Base-by-base conservation (phyloP, 2,888 invertebrate genomes). In the Conops quadrifasciatus region DNA sequence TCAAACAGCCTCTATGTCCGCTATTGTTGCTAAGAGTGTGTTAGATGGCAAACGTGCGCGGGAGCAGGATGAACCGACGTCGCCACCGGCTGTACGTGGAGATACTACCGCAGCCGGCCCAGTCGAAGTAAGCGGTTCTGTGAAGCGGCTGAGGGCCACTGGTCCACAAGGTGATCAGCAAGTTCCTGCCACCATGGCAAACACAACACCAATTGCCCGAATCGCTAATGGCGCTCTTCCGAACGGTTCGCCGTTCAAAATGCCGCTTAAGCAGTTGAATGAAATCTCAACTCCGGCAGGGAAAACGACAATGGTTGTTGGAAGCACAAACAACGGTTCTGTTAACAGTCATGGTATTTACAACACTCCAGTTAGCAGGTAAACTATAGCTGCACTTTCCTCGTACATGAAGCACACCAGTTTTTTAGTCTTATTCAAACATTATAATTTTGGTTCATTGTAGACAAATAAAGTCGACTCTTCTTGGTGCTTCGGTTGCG, bases 181-280 rank as follows among this genome's bases (percentile, higher is more conserved):
- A 51, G 65, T 72, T 47, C 68, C 51, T 24, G n/a, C 45, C 11
- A 45, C 16, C 16, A 28, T 73, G 60, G 71, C 72, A 59, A 72
- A 67, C 7, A 36, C 30, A 21, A 19, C 9, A n/a, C 60, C 73
- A 11, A 72, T 66, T 43, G 74, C 73, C 26, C 66, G 75, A 2
- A 70, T 71, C 2, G 67, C 76, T 59, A 72, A 69, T 19, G 71
- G 65, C 21, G 70, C 69, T 68, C 51, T 71, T 66, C 70, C 71
- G 68, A 69, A 68, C 47, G 72, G 74, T 15, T 74, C 79, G 59
- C 76, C 78, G 56, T 79, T 79, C 64, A 85, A 85, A 78, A 84
- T 83, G 82, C 85, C 84, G 30, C 78, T 86, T 15, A 85, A 86
- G 75, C 86, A 83, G 64, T 76, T 83, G 24, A 83, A 85, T 75